Conservation (phyloP, 2,113 vertebrate genomes). For the Bostrychus sinensis region DNA sequence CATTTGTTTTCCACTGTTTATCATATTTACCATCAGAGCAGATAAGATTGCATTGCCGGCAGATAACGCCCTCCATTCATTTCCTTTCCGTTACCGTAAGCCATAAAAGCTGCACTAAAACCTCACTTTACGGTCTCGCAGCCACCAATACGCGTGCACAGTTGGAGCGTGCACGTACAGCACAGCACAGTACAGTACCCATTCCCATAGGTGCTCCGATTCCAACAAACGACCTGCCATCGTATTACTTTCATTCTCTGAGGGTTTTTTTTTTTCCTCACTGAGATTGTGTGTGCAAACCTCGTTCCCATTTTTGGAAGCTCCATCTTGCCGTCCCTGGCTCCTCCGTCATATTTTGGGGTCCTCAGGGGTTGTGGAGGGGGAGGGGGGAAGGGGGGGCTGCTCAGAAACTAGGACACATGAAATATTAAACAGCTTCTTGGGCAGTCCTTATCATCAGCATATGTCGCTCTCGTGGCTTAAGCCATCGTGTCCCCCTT, state of each 20-base stretch:
- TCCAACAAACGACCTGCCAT: slow-evolving; percentile 46
- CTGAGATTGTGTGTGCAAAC: slow-evolving; percentile 37
- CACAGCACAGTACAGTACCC: too few species aligned
- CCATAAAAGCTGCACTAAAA: slow-evolving; percentile 28
- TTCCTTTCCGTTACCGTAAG: slow-evolving; percentile 13
- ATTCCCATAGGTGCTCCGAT: slow-evolving; percentile 39
- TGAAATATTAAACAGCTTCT: slow-evolving; percentile 79
- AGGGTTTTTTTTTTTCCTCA: slow-evolving; percentile 40
- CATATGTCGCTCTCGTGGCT: slow-evolving; percentile 75
- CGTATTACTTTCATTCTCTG: slow-evolving; percentile 49
- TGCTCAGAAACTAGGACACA: slow-evolving; percentile 74
- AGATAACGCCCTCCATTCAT: slow-evolving; percentile 5
- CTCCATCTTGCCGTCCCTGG: slow-evolving; percentile 44
- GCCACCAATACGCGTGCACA: not conserved
- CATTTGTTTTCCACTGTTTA: slow-evolving; percentile 6
- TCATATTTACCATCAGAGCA: slow-evolving; percentile 9
- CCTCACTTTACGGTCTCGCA: slow-evolving; percentile 7
- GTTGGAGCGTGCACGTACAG: slow-evolving; percentile 10
- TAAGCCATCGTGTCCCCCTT: slow-evolving; percentile 32
- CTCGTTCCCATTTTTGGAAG: slow-evolving; percentile 46
- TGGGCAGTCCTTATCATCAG: slow-evolving; percentile 74
- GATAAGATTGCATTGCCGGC: slow-evolving; percentile 6
- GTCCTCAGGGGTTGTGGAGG: slow-evolving; percentile 22
- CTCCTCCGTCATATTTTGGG: slow-evolving; percentile 44
- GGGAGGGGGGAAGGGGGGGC: slow-evolving; percentile 12